phyloP scores from a whole-genome alignment of 2,797 vertebrate species.

The Trematomus bernacchii region DNA sequence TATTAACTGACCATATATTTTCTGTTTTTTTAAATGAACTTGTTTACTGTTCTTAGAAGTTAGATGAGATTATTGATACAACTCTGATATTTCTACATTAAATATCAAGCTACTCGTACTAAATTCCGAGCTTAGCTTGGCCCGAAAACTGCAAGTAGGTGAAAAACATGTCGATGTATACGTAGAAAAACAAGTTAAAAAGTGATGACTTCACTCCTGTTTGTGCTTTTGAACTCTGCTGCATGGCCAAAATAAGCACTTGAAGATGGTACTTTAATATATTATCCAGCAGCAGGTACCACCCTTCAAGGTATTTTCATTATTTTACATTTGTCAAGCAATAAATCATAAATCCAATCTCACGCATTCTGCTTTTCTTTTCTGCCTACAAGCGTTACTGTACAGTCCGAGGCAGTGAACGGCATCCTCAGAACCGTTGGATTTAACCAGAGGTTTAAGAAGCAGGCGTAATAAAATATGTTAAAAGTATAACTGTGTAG shows the following conservation, averaged over 20 bases:
- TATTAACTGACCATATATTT: not conserved
- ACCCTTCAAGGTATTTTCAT: no score
- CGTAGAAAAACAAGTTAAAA: not conserved
- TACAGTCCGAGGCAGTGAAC: not conserved
- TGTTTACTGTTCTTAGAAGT: not conserved
- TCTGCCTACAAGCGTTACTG: no score
- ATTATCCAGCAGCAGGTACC: no score
- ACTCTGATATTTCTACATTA: not conserved
- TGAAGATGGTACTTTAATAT: no score
- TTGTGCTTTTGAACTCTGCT: no score
- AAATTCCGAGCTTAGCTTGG: not conserved
- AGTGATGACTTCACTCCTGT: not conserved
- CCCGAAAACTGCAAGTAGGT: not conserved
- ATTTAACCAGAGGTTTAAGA: not conserved
- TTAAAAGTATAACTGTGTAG: not conserved
- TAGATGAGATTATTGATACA: not conserved
- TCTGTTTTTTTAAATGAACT: not conserved
- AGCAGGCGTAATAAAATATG: not conserved
- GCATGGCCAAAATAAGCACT: no score
- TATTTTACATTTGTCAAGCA: no score
- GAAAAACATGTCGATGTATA: not conserved
- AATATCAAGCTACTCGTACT: not conserved
- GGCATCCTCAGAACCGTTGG: not conserved
- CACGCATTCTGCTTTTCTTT: no score
- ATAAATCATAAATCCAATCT: no score